Conservation (phyloP, 2,888 invertebrate genomes). For the Candidula unifasciata region DNA sequence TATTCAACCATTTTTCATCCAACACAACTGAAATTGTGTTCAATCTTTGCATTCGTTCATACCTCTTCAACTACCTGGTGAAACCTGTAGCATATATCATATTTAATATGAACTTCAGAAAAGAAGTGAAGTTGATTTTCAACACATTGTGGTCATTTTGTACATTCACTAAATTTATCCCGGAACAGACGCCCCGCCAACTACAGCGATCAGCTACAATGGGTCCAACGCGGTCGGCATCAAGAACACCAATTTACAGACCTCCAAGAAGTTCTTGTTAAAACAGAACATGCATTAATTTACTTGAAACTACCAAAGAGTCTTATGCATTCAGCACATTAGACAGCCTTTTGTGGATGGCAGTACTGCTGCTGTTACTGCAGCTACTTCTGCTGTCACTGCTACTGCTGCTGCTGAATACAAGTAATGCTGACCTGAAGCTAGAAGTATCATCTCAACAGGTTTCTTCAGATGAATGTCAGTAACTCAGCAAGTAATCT, state of each 20-base stretch:
- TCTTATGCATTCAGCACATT: too few species aligned
- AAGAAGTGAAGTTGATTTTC: conserved; percentile 56
- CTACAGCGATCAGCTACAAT: conserved; percentile 21
- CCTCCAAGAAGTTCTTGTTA: conserved; percentile 37
- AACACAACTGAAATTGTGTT: conserved; percentile 60
- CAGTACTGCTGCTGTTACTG: too few species aligned
- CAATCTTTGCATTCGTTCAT: conserved; percentile 67
- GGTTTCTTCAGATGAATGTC: too few species aligned
- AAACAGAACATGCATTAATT: background rate
- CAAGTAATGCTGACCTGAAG: too few species aligned
- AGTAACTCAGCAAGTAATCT: too few species aligned
- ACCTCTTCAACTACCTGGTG: conserved; percentile 66
- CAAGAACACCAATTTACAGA: conserved; percentile 48
- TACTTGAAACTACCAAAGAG: background rate
- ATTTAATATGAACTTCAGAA: conserved; percentile 61
- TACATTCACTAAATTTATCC: background rate
- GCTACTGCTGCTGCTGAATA: too few species aligned
- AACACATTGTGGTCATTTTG: conserved; percentile 50
- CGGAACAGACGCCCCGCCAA: conserved; percentile 22
- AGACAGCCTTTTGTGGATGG: too few species aligned
- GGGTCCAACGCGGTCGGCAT: conserved; percentile 35
- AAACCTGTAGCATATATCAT: conserved; percentile 69
- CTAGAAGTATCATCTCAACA: too few species aligned
- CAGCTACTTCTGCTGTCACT: too few species aligned
- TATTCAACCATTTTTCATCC: conserved; percentile 59